Evolutionary conservation across 2,888 invertebrate species (phyloP).

Genomic region (Cantharis nigra): DNA sequence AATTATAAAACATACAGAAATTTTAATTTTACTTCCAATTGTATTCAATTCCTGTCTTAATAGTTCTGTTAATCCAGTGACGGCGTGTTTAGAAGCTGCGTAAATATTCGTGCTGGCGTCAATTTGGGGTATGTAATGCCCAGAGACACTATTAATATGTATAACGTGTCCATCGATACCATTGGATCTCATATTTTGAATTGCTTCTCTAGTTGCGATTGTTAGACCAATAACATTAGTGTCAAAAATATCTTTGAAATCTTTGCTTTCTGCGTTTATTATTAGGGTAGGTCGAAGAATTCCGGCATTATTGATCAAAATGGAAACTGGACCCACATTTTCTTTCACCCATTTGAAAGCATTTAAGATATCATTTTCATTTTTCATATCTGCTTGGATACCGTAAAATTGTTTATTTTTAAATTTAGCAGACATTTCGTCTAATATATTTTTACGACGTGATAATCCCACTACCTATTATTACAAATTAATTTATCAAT

Average conservation of each 20-base stretch:
- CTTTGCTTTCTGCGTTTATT: not conserved
- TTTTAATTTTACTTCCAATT: not conserved
- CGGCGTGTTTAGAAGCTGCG: not conserved
- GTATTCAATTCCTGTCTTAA: not conserved
- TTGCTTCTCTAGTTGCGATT: not conserved
- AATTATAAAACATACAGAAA: too few species aligned
- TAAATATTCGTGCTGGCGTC: not conserved
- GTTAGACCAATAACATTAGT: not conserved
- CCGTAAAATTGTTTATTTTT: not conserved
- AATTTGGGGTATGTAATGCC: not conserved
- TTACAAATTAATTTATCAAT: not conserved
- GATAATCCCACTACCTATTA: not conserved
- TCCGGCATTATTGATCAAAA: not conserved
- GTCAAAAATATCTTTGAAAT: not conserved
- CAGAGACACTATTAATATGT: not conserved
- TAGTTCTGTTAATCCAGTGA: not conserved
- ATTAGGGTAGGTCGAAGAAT: not conserved
- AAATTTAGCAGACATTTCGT: not conserved
- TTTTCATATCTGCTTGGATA: not conserved
- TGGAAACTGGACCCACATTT: not conserved
- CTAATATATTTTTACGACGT: not conserved
- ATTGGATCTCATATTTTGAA: not conserved
- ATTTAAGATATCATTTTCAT: not conserved
- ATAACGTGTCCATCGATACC: not conserved
- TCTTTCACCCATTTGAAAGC: not conserved